Evolutionary conservation across 2,797 vertebrate genomes (phyloP).

Genomic region (Crax fasciolata): DNA sequence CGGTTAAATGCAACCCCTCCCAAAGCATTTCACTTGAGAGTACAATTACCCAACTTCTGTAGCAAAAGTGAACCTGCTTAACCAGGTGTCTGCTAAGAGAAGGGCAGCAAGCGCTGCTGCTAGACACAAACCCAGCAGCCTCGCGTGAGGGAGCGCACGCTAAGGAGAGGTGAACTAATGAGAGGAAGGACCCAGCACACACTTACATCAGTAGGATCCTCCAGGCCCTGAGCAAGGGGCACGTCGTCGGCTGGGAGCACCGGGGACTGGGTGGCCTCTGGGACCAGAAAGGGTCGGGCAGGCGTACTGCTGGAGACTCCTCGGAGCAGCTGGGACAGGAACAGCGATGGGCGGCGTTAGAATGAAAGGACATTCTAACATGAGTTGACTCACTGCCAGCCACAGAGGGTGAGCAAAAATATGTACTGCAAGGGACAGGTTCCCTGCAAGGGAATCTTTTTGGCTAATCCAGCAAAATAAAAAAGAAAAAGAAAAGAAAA

Average conservation of each 20-base stretch:
- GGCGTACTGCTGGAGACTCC: constrained; percentile 75
- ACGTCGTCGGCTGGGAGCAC: constrained; percentile 54
- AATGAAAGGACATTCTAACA: background rate
- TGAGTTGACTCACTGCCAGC: background rate
- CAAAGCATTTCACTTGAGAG: background rate
- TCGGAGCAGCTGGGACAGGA: constrained; percentile 53
- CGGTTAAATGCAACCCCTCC: background rate
- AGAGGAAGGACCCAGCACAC: background rate
- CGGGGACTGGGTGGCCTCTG: constrained; percentile 53
- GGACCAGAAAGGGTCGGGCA: background rate
- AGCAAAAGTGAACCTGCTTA: background rate
- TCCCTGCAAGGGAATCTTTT: background rate
- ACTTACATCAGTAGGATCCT: constrained; percentile 25
- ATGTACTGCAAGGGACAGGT: background rate
- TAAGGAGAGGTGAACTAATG: background rate
- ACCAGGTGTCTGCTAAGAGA: background rate
- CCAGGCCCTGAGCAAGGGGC: background rate
- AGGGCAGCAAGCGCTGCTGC: background rate
- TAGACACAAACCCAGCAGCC: background rate
- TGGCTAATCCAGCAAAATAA: background rate
- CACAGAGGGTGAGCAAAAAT: background rate
- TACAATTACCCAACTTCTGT: background rate
- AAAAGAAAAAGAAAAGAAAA: background rate
- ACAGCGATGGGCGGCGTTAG: background rate
- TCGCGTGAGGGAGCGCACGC: background rate